Percentiles rank a stretch among this genome's conserved stretches.
Evolutionary conservation across 2,888 invertebrate genomes (phyloP).

Genomic region (Xylocampa areola): DNA sequence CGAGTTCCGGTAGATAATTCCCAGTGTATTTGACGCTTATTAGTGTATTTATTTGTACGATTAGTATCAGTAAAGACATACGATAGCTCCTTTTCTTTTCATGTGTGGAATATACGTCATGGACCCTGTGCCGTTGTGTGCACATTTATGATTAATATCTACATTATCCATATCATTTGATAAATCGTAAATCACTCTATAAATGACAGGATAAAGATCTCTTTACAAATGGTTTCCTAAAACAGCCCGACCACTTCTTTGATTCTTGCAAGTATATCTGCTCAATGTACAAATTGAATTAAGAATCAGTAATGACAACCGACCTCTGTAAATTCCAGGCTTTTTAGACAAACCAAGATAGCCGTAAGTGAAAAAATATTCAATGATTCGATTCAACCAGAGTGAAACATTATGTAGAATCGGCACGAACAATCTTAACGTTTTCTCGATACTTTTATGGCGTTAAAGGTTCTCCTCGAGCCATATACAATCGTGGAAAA

Average conservation of each 20-base stretch:
- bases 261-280: neutral
- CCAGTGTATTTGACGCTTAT: no score
- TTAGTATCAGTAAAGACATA: no score
- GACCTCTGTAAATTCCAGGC: slow-evolving; percentile 14
- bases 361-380: slow-evolving; percentile 27
- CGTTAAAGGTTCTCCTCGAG: slow-evolving; percentile 1
- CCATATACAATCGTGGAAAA: neutral
- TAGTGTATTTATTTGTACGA: no score
- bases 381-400: slow-evolving; percentile 23
- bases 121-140: no score
- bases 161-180: neutral
- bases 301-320: neutral
- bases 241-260: neutral
- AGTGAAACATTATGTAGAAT: slow-evolving; percentile 41
- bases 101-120: no score
- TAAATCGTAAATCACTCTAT: neutral
- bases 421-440: slow-evolving; percentile 41
- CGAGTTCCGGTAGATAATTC: no score
- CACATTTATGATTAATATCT: no score
- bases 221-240: neutral
- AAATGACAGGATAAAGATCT: no score
- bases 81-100: no score
- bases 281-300: slow-evolving; percentile 6
- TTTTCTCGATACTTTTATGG: slow-evolving; percentile 40
- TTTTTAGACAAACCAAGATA: slow-evolving; percentile 29